Base-by-base conservation (phyloP, 2,888 invertebrate genomes). In the Cyaniris semiargus region DNA sequence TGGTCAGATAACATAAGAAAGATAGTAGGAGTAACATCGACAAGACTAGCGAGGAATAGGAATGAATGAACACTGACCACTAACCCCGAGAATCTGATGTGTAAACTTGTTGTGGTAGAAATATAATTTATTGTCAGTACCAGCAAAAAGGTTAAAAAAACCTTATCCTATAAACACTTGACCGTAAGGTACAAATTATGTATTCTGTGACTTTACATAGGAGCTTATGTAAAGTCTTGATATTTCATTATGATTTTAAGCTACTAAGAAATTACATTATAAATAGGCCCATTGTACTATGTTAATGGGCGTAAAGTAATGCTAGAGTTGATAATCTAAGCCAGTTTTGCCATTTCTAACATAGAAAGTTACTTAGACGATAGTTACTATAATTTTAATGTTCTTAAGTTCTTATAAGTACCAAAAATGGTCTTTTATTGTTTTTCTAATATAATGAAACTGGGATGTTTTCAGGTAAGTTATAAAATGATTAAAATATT, bases 401-500 rank as follows among this genome's bases (percentile, higher is more conserved):
- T 31, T 70, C 31, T 18, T 31, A 31, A 31, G 70, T 70, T 13
- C 13, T 44, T 44, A 15, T 70, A 31, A 7, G 10, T 38, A 38
- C 21, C 10, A 53, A 74, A 15, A 74, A 74, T 74, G 74, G 15
- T 74, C 18, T 48, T 74, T 13, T 23, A 48, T 53, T 48, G 74
- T 48, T 74, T 74, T 48, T 53, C 18, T 27, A 53, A 53, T 27
- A 15, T 74, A 15, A 18, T 48, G 3, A 53, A 27, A 53, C 23
- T 74, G 3, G 48, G 74, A 53, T 74, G 74, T 74, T 10, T 48
- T 8, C 74, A 74, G 27, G 74, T 44, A 27, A 74, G 74, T 72
- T 27, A 66, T 15, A 66, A 4, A 58, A 21, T 8, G 2, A 8
- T 18, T 58, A 34, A 34, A 34, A 34, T 6, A 34, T 34, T 34